A percentile compares a stretch with the other conserved stretches of the same genome.
phyloP scores from a whole-genome alignment of 2,888 invertebrate species.

The Nomada lathburiana region DNA sequence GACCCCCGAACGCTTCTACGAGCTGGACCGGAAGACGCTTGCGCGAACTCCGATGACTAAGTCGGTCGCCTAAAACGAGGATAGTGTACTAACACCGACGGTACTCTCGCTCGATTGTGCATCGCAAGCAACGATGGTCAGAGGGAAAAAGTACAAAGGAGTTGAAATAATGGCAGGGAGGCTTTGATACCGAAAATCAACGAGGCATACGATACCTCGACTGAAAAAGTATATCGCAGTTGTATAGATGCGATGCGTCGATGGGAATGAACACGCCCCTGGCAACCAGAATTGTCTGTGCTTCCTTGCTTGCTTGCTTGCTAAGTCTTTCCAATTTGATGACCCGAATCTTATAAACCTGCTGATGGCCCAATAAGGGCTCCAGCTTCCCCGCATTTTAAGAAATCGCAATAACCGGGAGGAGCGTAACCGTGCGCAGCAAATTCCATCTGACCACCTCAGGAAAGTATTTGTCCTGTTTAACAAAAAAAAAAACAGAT shows the following conservation, averaged over 20 bases:
- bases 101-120: slow-evolving; percentile 61
- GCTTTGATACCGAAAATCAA: slow-evolving; percentile 43
- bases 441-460: too few relatives aligned
- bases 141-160: slow-evolving; percentile 33
- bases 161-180: not conserved
- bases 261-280: not conserved
- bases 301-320: not conserved
- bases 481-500: too few relatives aligned
- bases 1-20: slow-evolving; percentile 21
- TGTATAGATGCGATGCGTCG: slow-evolving; percentile 8
- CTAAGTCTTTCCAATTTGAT: slow-evolving; percentile 4
- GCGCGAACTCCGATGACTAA: slow-evolving; percentile 65
- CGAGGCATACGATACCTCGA: slow-evolving; percentile 9
- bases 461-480: too few relatives aligned
- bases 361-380: not conserved
- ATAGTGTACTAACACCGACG: slow-evolving; percentile 62
- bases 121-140: slow-evolving; percentile 34
- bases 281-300: not conserved
- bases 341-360: not conserved
- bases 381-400: too few relatives aligned
- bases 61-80: slow-evolving; percentile 70
- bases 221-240: not conserved
- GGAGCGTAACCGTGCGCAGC: too few relatives aligned
- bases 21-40: slow-evolving; percentile 50
- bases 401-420: too few relatives aligned